A percentile compares a stretch with the other conserved stretches of the same genome.
These are phyloP conservation scores for Diplodus puntazzo DNA, from an alignment of 2,797 vertebrate genomes.

Conservation along the genomic window DNA sequence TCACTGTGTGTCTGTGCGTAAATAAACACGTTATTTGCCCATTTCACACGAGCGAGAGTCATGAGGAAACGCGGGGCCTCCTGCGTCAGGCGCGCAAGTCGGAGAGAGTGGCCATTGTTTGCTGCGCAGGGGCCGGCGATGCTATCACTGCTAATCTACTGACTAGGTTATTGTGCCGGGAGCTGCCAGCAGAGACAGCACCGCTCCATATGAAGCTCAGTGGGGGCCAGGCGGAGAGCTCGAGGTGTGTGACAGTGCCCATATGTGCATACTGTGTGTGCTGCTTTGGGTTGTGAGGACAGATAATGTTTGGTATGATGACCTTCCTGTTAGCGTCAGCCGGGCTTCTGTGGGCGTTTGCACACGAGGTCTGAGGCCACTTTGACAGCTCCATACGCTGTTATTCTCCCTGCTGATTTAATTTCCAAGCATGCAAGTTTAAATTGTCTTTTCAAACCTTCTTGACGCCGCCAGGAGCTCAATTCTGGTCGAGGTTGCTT, in stretches of 20 bases:
- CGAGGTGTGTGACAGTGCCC: conserved; percentile 11
- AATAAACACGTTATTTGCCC: conserved; percentile 43
- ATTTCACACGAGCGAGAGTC: conserved; percentile 45
- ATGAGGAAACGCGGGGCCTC: conserved; percentile 18
- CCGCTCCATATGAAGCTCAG: conserved; percentile 35
- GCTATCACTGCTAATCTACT: conserved; percentile 64
- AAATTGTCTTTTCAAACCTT: not conserved
- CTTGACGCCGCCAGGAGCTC: not conserved
- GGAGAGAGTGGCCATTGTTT: conserved; percentile 63
- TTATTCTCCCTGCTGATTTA: too few species aligned
- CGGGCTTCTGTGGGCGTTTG: not conserved
- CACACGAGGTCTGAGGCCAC: not conserved
- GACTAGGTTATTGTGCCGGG: conserved; percentile 53
- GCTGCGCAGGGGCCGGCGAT: conserved; percentile 36
- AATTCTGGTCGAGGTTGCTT: not conserved
- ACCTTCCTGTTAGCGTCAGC: not conserved
- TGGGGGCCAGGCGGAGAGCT: conserved; percentile 28
- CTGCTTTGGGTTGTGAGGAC: not conserved
- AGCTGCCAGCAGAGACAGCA: conserved; percentile 46
- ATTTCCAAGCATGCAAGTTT: too few species aligned
- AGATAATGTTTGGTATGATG: conserved; percentile 3
- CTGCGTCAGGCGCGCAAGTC: conserved; percentile 10
- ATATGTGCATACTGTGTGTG: conserved; percentile 13
- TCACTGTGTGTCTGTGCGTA: conserved; percentile 17
- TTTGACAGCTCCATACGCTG: not conserved